Base-by-base conservation (phyloP, 1,140 invertebrate genomes). In the Euschistus heros region DNA sequence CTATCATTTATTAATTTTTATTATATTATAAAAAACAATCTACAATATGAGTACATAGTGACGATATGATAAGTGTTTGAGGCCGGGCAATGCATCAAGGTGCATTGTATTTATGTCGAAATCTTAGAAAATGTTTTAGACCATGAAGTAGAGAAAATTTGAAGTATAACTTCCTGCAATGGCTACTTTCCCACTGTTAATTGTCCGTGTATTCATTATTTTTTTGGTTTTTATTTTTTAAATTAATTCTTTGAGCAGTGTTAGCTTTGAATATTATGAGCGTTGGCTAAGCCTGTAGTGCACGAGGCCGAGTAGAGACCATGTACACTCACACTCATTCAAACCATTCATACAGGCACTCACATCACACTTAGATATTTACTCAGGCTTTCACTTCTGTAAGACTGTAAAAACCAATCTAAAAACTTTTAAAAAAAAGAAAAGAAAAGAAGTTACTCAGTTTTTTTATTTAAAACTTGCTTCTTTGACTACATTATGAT, bases 401-500 rank as follows among this genome's bases (percentile, higher is more conserved):
- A 37, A 6, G 33, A 37, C 33, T 37, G 33, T 37, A 37, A 37
- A 37, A 37, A 37, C 7, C 33, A 37, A 37, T 13, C 33, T 37
- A 37, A 37, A 37, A 37, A 37, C 7, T 37, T 6, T 37, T 13
- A 37, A 37, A 37, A 37, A 37, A 37, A 37, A n/a, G n/a, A n/a
- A n/a, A n/a, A n/a, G n/a, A n/a, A n/a, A n/a, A n/a, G n/a, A n/a
- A 37, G 30, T 30, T 13, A 37, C 8, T 37, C 33, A 37, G 8
- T 57, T 57, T 17, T 13, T 57, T 57, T 17, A 57, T 3, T 57
- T 57, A 57, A 57, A 57, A 57, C 54, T 24, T 57, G 18, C 24
- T 57, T 50, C n/a, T 57, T 57, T 57, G 54, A 57, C 59, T 61
- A 61, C 59, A 61, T 42, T 61, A 42, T 61, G 33, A 61, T 61